phyloP scores from a whole-genome alignment of 2,113 vertebrate species.

The Eolophus roseicapilla region DNA sequence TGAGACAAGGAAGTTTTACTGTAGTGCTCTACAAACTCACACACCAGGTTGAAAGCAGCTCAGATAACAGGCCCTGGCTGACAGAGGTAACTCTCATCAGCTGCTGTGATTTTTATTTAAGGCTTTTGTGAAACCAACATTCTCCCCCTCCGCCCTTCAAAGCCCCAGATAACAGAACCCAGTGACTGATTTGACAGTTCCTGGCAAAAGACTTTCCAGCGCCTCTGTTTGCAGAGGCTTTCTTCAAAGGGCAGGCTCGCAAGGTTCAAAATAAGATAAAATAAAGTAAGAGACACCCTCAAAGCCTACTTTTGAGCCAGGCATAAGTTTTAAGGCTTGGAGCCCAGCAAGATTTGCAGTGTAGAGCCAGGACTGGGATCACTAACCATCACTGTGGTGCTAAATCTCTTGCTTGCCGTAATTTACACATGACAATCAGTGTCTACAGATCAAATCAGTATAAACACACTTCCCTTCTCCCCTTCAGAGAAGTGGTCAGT shows the following conservation, averaged over 20 bases:
- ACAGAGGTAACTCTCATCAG: neutral
- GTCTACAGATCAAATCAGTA: neutral
- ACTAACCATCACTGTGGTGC: neutral
- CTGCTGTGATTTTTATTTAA: neutral
- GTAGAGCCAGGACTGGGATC: neutral
- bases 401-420: accelerated
- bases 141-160: neutral
- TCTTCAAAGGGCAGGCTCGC: neutral
- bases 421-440: neutral
- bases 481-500: accelerated
- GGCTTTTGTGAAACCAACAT: neutral
- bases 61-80: neutral
- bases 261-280: neutral
- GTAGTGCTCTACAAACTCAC: neutral
- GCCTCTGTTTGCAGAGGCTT: neutral
- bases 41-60: accelerated
- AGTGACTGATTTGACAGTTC: neutral
- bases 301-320: neutral
- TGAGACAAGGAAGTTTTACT: neutral
- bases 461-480: neutral
- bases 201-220: neutral
- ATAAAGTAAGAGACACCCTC: neutral
- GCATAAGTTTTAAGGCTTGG: neutral
- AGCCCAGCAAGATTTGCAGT: neutral
- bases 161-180: neutral